These are phyloP conservation scores for Oscheius sp. DNA, from an alignment of 2,888 invertebrate species.

Conservation along the genomic window DNA sequence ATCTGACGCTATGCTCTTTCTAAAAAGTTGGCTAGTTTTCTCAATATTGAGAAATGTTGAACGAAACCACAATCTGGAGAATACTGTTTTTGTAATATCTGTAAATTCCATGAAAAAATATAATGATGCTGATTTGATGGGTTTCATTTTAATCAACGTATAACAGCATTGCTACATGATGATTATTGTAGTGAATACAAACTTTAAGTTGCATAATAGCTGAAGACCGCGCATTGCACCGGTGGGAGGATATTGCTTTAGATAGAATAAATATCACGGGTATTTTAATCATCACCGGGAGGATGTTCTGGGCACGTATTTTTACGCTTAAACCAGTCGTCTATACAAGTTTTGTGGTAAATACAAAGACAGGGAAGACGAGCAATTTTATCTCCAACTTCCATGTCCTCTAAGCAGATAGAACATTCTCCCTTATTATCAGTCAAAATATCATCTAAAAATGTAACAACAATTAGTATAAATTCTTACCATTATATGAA, in stretches of 20 bases:
- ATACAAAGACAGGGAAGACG: slow-evolving; percentile 98
- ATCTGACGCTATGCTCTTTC: too few species aligned
- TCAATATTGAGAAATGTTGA: too few species aligned
- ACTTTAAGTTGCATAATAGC: too few species aligned
- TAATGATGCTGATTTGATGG: too few species aligned
- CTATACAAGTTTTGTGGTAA: slow-evolving; percentile 98
- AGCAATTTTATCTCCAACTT: slow-evolving; percentile 93
- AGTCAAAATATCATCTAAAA: slow-evolving; percentile 91
- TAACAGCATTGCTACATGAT: too few species aligned
- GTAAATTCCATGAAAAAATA: too few species aligned
- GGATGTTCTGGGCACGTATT: slow-evolving; percentile 98
- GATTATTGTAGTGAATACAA: too few species aligned
- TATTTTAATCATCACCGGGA: slow-evolving; percentile 80
- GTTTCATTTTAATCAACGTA: too few species aligned
- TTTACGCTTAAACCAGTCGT: slow-evolving; percentile 98
- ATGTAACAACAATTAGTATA: neutral
- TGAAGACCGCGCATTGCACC: neutral
- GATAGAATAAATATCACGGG: neutral
- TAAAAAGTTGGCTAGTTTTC: too few species aligned
- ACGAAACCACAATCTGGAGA: too few species aligned
- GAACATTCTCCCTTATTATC: slow-evolving; percentile 98
- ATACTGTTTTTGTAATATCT: too few species aligned
- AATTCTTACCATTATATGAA: slow-evolving; percentile 91
- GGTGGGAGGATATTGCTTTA: neutral
- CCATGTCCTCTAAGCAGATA: slow-evolving; percentile 96